Conservation (phyloP, 2,888 invertebrate species). For the Dorcus hopei region DNA sequence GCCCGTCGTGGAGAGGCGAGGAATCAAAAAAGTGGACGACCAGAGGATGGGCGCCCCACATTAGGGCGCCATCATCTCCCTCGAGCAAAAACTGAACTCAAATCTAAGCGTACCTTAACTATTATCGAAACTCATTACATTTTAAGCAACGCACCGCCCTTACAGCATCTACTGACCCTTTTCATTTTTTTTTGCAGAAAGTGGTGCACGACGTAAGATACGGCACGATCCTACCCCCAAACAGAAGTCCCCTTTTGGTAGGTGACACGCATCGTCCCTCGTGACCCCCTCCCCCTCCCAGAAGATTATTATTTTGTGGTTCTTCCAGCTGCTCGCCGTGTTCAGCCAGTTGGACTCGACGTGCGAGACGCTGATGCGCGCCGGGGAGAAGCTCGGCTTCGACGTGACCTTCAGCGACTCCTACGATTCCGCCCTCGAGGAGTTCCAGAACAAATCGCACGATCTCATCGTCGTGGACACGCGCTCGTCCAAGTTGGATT, state of each 20-base stretch:
- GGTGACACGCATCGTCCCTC: constrained; percentile 11
- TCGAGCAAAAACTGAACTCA: too few relatives aligned
- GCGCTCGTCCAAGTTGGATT: constrained; percentile 60
- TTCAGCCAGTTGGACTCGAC: constrained; percentile 65
- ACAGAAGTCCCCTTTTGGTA: constrained; percentile 49
- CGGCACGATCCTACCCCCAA: constrained; percentile 49
- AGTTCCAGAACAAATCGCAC: constrained; percentile 55
- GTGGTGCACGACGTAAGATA: constrained; percentile 35
- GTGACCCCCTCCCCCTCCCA: too few relatives aligned
- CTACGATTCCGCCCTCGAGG: constrained; percentile 56
- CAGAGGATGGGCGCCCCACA: too few relatives aligned
- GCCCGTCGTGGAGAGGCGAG: too few relatives aligned
- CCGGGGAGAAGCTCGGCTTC: constrained; percentile 60
- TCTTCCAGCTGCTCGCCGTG: constrained; percentile 65
- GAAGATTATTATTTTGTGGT: constrained; percentile 6
- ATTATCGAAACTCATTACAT: too few relatives aligned
- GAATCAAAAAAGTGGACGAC: too few relatives aligned
- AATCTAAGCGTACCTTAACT: too few relatives aligned
- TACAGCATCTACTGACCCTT: too few relatives aligned
- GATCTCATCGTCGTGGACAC: constrained; percentile 67
- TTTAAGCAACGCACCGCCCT: too few relatives aligned
- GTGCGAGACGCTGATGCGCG: constrained; percentile 63
- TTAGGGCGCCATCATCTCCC: too few relatives aligned
- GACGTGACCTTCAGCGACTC: constrained; percentile 59
- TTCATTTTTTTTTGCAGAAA: constrained; percentile 11